Evolutionary conservation across 35 echinoderm and acorn worm species (phyloP).

Genomic region (Chiridota heheva): DNA sequence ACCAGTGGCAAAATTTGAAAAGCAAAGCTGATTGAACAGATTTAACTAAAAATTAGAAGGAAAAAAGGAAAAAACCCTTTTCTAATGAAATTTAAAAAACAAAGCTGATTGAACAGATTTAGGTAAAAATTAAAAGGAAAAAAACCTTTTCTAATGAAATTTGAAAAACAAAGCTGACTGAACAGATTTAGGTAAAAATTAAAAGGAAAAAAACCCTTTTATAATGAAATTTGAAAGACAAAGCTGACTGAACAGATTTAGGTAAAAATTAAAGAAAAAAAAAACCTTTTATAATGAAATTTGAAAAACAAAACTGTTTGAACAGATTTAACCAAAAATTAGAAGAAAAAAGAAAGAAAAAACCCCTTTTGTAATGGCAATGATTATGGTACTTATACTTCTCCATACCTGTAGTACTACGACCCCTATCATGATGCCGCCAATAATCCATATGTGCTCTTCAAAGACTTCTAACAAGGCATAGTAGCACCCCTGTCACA

Average conservation of each 20-base stretch:
- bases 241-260: too few species aligned
- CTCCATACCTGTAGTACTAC: conserved; percentile 84
- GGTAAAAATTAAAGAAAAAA: too few species aligned
- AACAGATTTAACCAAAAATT: not conserved
- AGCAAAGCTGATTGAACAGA: not conserved
- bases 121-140: too few species aligned
- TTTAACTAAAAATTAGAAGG: not conserved
- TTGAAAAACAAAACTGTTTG: too few species aligned
- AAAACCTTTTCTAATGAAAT: not conserved
- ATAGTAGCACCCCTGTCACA: conserved; percentile 77
- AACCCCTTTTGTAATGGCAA: not conserved
- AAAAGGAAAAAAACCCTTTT: not conserved
- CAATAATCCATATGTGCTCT: conserved; percentile 94
- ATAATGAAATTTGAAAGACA: too few species aligned
- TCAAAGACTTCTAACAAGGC: conserved; percentile 58
- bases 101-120: too few species aligned
- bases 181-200: not conserved
- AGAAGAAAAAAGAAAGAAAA: not conserved
- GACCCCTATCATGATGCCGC: conserved; percentile 82
- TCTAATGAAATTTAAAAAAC: too few species aligned
- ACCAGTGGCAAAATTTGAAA: too few species aligned
- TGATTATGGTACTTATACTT: too few species aligned
- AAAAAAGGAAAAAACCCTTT: not conserved
- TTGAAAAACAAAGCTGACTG: too few species aligned
- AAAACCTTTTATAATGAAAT: not conserved